Evolutionary conservation across 2,113 vertebrate genomes (phyloP).

Genomic region (Chaetura pelagica): DNA sequence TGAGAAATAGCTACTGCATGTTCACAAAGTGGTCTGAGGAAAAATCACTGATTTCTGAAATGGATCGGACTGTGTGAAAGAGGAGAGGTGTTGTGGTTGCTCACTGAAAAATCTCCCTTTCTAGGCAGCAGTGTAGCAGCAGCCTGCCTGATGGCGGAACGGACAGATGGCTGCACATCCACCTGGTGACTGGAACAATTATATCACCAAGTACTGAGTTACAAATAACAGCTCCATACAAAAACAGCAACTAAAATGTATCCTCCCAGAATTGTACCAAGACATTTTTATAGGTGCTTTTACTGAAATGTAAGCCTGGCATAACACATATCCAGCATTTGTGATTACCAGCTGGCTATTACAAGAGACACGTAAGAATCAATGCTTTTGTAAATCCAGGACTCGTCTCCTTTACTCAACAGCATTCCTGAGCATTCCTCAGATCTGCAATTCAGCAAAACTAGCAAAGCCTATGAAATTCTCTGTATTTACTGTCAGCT

Average conservation of each 20-base stretch:
- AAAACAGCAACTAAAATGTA: not conserved
- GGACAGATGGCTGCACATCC: not conserved
- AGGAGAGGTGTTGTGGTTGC: not conserved
- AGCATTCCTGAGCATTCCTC: not conserved
- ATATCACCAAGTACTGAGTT: not conserved
- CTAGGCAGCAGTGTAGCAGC: not conserved
- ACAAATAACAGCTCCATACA: not conserved
- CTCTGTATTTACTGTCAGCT: not conserved
- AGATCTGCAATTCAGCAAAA: not conserved
- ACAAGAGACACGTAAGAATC: not conserved
- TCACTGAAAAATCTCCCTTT: not conserved
- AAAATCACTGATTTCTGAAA: not conserved
- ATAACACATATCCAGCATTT: not conserved
- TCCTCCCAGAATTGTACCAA: not conserved
- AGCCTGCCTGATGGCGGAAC: not conserved
- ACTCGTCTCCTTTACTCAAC: not conserved
- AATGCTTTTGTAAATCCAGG: not conserved
- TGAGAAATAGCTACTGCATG: not conserved
- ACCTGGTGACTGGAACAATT: not conserved
- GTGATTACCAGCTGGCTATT: not conserved
- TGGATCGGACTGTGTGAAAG: not conserved
- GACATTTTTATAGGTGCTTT: not conserved
- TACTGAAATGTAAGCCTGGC: not conserved
- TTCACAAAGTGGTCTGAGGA: not conserved
- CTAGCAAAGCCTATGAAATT: not conserved